Evolutionary conservation across 1,140 invertebrate genomes (phyloP).

Genomic region (Drosophila triauraria): DNA sequence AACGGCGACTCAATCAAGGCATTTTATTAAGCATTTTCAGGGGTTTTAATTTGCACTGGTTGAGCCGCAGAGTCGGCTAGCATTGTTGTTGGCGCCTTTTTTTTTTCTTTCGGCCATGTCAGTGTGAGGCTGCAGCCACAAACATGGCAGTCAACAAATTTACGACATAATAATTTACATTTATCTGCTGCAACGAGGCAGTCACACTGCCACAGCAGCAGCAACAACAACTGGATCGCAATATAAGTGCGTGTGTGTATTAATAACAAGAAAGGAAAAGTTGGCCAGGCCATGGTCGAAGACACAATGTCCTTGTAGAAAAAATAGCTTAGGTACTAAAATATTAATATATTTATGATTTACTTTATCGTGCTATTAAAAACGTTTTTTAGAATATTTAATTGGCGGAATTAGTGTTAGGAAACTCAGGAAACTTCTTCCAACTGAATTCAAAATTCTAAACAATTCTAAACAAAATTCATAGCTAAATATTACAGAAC

Average conservation of each 20-base stretch:
- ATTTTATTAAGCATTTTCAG: constrained; percentile 75
- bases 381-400: too few species aligned
- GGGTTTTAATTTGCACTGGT: constrained; percentile 59
- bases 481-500: too few species aligned
- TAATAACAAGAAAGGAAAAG: constrained; percentile 53
- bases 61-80: constrained; percentile 15
- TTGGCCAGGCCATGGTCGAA: constrained; percentile 37
- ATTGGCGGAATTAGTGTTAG: too few species aligned
- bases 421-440: too few species aligned
- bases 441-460: too few species aligned
- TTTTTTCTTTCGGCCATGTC: constrained; percentile 54
- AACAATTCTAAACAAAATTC: too few species aligned
- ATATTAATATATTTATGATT: neutral
- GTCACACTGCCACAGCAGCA: constrained; percentile 53
- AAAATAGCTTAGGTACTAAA: neutral
- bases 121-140: constrained; percentile 65
- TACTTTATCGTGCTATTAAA: too few species aligned
- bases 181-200: constrained; percentile 83
- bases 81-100: constrained; percentile 43
- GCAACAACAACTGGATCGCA: constrained; percentile 58
- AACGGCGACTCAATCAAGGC: constrained; percentile 75
- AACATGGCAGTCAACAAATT: constrained; percentile 85
- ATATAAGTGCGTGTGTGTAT: constrained; percentile 57
- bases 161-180: constrained; percentile 85
- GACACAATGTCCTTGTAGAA: constrained; percentile 26